These are phyloP conservation scores for Ciona savignyi DNA, from an alignment of 23 tunicate genomes.

Conservation along the genomic window DNA sequence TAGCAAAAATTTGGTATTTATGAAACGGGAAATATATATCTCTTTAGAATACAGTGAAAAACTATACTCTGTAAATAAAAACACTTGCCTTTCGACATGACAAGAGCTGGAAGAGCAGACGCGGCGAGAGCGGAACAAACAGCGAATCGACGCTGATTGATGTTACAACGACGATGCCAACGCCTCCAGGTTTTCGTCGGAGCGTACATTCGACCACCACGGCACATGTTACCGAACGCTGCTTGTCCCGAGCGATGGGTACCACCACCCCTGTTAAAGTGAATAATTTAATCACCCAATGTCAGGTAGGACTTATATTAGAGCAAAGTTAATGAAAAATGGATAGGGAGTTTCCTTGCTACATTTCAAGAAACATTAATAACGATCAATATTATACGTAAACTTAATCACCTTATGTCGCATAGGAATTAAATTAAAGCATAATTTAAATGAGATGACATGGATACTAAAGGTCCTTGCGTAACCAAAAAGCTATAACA, in stretches of 20 bases:
- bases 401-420: no score
- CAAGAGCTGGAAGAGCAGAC: conserved; percentile 87
- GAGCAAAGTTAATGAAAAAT: no score
- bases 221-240: conserved; percentile 99
- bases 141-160: conserved; percentile 89
- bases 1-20: no score
- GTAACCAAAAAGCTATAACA: no score
- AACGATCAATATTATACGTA: no score
- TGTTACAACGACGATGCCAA: conserved; percentile 86
- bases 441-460: background rate
- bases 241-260: conserved; percentile 98
- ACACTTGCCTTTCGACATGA: conserved; percentile 81
- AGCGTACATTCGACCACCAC: conserved; percentile 98
- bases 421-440: background rate
- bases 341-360: no score
- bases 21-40: no score
- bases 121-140: conserved; percentile 96
- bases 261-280: conserved; percentile 99
- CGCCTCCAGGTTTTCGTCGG: conserved; percentile 95
- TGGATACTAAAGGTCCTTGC: no score
- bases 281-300: conserved; percentile 6
- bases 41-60: no score
- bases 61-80: background rate
- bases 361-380: no score
- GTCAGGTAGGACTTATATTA: no score